Conservation (phyloP, 2,888 invertebrate species). For the Pardosa pseudoannulata region DNA sequence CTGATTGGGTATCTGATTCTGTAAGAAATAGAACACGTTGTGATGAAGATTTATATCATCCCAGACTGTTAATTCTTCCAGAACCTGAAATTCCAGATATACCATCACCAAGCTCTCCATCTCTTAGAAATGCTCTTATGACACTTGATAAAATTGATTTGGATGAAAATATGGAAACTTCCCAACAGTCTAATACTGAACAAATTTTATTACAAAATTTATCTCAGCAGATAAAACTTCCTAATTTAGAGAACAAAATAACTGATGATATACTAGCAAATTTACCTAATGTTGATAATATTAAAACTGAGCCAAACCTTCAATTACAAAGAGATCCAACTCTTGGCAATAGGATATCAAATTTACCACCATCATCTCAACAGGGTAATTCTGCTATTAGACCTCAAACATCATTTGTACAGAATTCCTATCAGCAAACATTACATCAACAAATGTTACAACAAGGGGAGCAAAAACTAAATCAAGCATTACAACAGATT, state of each 20-base stretch:
- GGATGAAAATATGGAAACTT: slow-evolving; percentile 28
- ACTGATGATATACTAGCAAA: slow-evolving; percentile 26
- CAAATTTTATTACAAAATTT: slow-evolving; percentile 39
- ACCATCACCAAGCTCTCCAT: slow-evolving; percentile 46
- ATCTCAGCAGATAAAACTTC: slow-evolving; percentile 28
- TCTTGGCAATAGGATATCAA: slow-evolving; percentile 3
- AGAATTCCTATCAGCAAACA: slow-evolving; percentile 53
- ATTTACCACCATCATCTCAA: slow-evolving; percentile 18
- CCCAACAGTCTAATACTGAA: slow-evolving; percentile 21
- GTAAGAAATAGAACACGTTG: slow-evolving; percentile 71
- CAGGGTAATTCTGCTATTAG: slow-evolving; percentile 20
- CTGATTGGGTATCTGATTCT: slow-evolving; percentile 89
- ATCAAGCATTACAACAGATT: slow-evolving; percentile 59
- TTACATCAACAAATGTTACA: slow-evolving; percentile 70
- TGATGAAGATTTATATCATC: slow-evolving; percentile 74
- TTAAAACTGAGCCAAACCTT: slow-evolving; percentile 52
- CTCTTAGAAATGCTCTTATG: slow-evolving; percentile 45
- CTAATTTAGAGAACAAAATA: slow-evolving; percentile 39
- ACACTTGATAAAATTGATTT: slow-evolving; percentile 65
- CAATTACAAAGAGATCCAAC: slow-evolving; percentile 20
- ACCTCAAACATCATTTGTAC: slow-evolving; percentile 30
- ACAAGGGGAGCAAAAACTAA: slow-evolving; percentile 58
- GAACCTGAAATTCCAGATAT: slow-evolving; percentile 58
- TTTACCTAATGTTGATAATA: slow-evolving; percentile 26
- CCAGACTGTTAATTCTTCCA: slow-evolving; percentile 71